Conservation (phyloP, 2,888 invertebrate genomes). For the Drosophila pseudotalamancana region DNA sequence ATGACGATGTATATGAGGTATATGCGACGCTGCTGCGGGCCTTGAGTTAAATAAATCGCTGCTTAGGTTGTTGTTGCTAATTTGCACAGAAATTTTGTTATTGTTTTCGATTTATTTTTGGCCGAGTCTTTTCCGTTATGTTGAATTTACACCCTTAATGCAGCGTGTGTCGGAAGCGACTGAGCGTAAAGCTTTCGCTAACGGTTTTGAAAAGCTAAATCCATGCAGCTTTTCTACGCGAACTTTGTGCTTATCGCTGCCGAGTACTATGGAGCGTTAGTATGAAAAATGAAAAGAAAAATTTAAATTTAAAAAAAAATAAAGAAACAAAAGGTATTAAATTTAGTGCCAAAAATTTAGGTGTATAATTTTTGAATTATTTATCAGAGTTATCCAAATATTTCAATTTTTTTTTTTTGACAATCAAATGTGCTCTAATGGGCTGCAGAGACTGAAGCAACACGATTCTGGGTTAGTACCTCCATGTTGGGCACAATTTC, state of each 20-base stretch:
- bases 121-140: constrained; percentile 21
- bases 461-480: constrained; percentile 80
- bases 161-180: constrained; percentile 65
- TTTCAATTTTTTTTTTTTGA: too few relatives aligned
- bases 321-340: not conserved
- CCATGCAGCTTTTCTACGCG: constrained; percentile 49
- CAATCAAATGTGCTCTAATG: constrained; percentile 7
- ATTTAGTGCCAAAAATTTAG: not conserved
- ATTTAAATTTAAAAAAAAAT: not conserved
- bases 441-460: constrained; percentile 8
- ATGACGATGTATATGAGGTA: constrained; percentile 66
- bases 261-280: constrained; percentile 1
- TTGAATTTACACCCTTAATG: constrained; percentile 63
- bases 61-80: constrained; percentile 31
- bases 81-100: constrained; percentile 15
- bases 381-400: constrained; percentile 2
- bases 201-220: constrained; percentile 68
- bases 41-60: constrained; percentile 56
- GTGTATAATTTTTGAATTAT: constrained; percentile 28
- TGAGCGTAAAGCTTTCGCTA: constrained; percentile 59
- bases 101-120: constrained; percentile 2
- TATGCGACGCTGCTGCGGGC: constrained; percentile 49
- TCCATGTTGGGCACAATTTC: constrained; percentile 88
- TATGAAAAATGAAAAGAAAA: not conserved
- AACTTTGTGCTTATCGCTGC: constrained; percentile 36